Evolutionary conservation across 2,113 vertebrate genomes (phyloP), one percentile per base, ranked within the genome.

Genomic region (Eulacestoma nigropectus): DNA sequence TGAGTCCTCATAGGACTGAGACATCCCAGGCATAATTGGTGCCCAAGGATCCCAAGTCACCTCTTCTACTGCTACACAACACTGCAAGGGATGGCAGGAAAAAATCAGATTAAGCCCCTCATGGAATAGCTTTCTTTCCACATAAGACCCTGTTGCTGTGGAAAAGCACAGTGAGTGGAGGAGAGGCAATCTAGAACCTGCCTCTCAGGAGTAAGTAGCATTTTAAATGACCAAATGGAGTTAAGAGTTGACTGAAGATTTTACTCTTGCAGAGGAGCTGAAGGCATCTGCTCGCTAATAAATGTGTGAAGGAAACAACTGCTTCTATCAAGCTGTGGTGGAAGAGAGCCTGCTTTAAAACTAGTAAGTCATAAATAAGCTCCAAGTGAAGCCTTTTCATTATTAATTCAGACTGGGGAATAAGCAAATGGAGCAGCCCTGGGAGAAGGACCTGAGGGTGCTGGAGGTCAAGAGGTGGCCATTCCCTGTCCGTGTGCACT

Each of bases 21-120:
- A 16, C 49, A 60, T 52, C 59, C 6, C 4, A 22, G 13, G 49
- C 1, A 0, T 6, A 1, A 19, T 2, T 4, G 4, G 8, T n/a
- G 13, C 46, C 49, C 55, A 27, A 2, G 30, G 16, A 68, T 13
- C 33, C 26, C 50, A 26, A 37, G 44, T 6, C 4, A 1, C 42
- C 27, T 69, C 53, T 89, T 50, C 33, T 65, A 21, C 57, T 2
- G 4, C 41, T 33, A 11, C 3, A 5, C 13, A 62, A 25, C 32
- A 13, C 33, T 49, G 42, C 37, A 53, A 57, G 35, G 30, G 7
- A 22, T 23, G n/a, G 23, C 22, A 29, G 57, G 37, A 57, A 69
- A 86, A 81, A 84, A 32, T 47, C 73, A 57, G 25, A 11, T 42
- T 42, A 69, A 77, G 13, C 26, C 3, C 35, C 35, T 44, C 26